phyloP scores from a whole-genome alignment of 2,113 vertebrate genomes.

The Rhinoptilus africanus region DNA sequence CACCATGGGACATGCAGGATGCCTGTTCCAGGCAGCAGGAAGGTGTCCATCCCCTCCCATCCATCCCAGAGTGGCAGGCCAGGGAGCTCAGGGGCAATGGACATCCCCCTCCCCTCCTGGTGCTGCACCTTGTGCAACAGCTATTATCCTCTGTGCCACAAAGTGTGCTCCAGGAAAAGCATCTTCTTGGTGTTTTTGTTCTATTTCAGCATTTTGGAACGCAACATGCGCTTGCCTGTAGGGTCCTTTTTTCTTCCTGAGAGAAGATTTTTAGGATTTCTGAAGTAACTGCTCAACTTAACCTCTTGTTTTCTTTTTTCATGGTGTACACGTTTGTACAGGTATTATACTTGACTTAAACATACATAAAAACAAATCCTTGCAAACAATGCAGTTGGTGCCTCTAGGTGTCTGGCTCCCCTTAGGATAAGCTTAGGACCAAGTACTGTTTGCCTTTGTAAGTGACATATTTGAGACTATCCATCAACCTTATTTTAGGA shows the following conservation, averaged over 20 bases:
- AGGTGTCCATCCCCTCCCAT: rapidly evolving
- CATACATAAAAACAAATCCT: neutral
- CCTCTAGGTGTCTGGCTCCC: neutral
- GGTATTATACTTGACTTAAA: neutral
- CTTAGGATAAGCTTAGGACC: neutral
- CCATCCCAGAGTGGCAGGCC: rapidly evolving
- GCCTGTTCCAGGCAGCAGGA: neutral
- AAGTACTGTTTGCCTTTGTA: neutral
- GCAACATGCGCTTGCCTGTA: neutral
- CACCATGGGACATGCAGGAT: rapidly evolving
- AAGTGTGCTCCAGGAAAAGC: neutral
- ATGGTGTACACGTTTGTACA: neutral
- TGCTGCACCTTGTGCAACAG: rapidly evolving
- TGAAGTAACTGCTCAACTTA: neutral
- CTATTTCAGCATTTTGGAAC: neutral
- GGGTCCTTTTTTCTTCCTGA: neutral
- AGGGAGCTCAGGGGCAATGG: no score
- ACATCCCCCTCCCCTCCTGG: neutral
- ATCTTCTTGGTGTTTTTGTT: neutral
- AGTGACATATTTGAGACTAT: neutral
- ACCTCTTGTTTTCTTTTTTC: neutral
- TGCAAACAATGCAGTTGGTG: neutral
- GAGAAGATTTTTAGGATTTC: neutral
- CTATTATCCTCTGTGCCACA: rapidly evolving
- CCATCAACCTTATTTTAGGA: neutral